Percentiles rank a stretch among this genome's conserved stretches.
These are phyloP conservation scores for Volucella inanis DNA, from an alignment of 2,888 invertebrate genomes.

Conservation along the genomic window DNA sequence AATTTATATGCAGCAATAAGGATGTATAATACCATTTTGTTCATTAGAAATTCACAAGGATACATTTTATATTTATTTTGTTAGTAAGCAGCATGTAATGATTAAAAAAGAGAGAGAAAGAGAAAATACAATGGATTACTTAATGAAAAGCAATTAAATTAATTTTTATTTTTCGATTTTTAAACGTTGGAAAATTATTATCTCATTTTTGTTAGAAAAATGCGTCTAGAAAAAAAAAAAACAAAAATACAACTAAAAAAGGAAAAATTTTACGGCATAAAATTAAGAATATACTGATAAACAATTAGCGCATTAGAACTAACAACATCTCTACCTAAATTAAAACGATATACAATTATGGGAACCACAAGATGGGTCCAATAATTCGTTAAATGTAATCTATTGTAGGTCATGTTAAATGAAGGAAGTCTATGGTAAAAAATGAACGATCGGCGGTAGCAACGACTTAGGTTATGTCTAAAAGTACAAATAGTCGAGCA, in stretches of 20 bases:
- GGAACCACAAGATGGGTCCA: slow-evolving; percentile 22
- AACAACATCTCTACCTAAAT: not conserved
- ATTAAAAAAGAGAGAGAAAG: slow-evolving; percentile 34
- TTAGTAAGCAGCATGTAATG: slow-evolving; percentile 72
- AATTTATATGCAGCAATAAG: slow-evolving; percentile 23
- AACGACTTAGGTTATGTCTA: not conserved
- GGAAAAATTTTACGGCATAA: slow-evolving; percentile 13
- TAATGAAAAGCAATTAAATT: slow-evolving; percentile 13
- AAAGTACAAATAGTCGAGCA: not conserved
- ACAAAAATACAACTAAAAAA: not conserved
- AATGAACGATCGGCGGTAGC: not conserved
- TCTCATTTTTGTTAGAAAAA: not conserved
- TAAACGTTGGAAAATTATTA: not conserved
- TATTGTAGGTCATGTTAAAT: not conserved
- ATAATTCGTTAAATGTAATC: slow-evolving; percentile 3
- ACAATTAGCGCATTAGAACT: slow-evolving; percentile 42
- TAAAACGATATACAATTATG: not conserved
- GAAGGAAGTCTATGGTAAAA: not conserved
- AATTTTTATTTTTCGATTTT: not conserved
- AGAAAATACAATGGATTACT: slow-evolving; percentile 33
- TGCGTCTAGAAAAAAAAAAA: too few species aligned
- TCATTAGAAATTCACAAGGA: slow-evolving; percentile 33
- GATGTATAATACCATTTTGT: slow-evolving; percentile 63
- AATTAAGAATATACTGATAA: slow-evolving; percentile 54
- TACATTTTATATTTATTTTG: slow-evolving; percentile 38